Evolutionary conservation across 2,797 vertebrate species (phyloP), one percentile per base, ranked within the genome.

Genomic region (Loriculus beryllinus): DNA sequence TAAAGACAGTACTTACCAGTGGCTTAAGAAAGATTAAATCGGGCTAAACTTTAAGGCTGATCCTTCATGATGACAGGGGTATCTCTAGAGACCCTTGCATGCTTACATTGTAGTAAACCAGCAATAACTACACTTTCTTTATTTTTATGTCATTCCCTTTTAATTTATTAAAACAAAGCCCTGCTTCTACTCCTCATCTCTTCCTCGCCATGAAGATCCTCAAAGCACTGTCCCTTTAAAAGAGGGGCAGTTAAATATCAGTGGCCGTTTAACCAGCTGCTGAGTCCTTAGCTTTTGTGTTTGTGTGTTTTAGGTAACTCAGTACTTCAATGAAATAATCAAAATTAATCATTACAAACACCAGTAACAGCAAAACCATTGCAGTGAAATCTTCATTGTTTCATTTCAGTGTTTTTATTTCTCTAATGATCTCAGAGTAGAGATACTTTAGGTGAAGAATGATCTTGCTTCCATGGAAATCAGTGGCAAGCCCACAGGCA

Each of bases 1-100:
- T 82, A 64, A 79, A 85, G 63, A 68, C 42, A 56, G 15, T 60
- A 54, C 49, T 94, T 60, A 57, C 29, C 35, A n/a, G 28, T 52
- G 90, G 14, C 42, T 82, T 90, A 59, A 54, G 75, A 75, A 10
- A 49, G 64, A 88, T 95, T 95, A 92, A 85, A 28, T 92, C 48
- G 40, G 29, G 40, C 49, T 88, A 57, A 87, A 60, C 57, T 60
- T 84, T 31, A 71, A 47, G 67, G 20, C 16, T 83, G 52, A 82
- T 63, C 29, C 59, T 92, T 83, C 49, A 21, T 40, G 35, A 57
- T 69, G 85, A 62, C 65, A 78, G 20, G 21, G 31, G 31, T 26
- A 43, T 78, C 31, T 75, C 52, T 78, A 49, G 40, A 82, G 56
- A 85, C 43, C 33, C 10, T 81, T 59, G 39, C 81, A 78, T 33